Evolutionary conservation across 2,797 vertebrate species (phyloP).

Genomic region (Euthynnus affinis): DNA sequence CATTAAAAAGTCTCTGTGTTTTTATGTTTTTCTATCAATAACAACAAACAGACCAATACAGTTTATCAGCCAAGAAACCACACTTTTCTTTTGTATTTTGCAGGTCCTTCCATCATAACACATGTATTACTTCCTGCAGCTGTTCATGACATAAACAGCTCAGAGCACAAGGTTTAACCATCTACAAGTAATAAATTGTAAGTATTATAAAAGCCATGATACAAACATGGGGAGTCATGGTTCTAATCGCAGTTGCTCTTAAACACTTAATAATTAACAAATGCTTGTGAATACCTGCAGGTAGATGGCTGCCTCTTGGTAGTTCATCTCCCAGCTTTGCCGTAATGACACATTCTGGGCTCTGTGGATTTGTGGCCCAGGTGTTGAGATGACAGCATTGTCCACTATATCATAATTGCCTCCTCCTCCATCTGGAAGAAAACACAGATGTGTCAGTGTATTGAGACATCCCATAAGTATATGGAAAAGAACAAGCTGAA

Average conservation of each 20-base stretch:
- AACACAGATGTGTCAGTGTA: conserved; percentile 24
- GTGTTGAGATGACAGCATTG: conserved; percentile 82
- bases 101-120: neutral
- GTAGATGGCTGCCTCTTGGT: conserved; percentile 98
- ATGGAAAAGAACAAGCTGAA: neutral
- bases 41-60: neutral
- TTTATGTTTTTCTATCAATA: neutral
- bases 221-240: conserved; percentile 11
- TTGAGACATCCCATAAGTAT: neutral
- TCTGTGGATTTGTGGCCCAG: conserved; percentile 82
- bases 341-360: conserved; percentile 82
- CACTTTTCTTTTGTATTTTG: neutral
- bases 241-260: neutral
- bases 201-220: conserved; percentile 35
- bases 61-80: neutral
- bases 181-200: conserved; percentile 1
- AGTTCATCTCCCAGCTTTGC: conserved; percentile 97
- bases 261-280: neutral
- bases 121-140: conserved; percentile 10
- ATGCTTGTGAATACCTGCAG: conserved; percentile 89
- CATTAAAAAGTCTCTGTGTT: neutral
- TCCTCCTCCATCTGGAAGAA: conserved; percentile 89
- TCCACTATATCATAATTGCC: conserved; percentile 86
- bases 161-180: conserved; percentile 20
- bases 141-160: conserved; percentile 2